Evolutionary conservation across 2,113 vertebrate species (phyloP), one percentile per base, ranked within the genome.

Genomic region (Malaclemys terrapin): DNA sequence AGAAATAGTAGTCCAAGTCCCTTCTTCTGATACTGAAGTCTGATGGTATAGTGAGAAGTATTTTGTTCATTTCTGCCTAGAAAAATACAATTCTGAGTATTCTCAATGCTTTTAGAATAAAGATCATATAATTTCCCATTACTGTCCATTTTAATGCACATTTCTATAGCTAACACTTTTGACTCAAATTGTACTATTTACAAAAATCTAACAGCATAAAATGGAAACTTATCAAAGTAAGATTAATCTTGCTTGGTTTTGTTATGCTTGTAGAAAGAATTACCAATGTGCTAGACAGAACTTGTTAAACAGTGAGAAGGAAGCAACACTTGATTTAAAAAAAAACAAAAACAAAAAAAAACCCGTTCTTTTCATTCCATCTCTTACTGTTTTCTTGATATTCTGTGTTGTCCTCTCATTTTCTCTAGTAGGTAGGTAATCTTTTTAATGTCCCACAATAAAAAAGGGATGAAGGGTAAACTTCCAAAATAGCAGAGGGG

Each of bases 111-210:
- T 78, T n/a, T 52, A 92, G 80, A 25, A 81, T 45, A 94, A 10
- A 5, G 29, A 69, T 31, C 29, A 50, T 38, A 20, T 82, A 54
- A 47, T 80, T 94, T 27, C 35, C 52, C 82, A 72, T 84, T 59
- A 47, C 25, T 52, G 12, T 17, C 50, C 24, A 38, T 17, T 9
- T 76, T 31, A 84, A 47, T 9, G 38, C 93, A 62, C 38, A 88
- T 49, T 53, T 38, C 65, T 57, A 75, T 6, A 87, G 84, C 19
- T 89, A 53, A 42, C 80, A 81, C 1, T 96, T 93, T 84, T 89
- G 52, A 89, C 84, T 82, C 78, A 75, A 93, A 93, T 93, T 20
- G 59, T 65, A 57, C 93, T 12, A 13, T 86, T 94, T 65, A 81
- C 2, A 2, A 76, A 76, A 89, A 93, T 82, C 83, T 81, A 10